These are phyloP conservation scores for Tinamus guttatus DNA, from an alignment of 2,113 vertebrate species.

Conservation along the genomic window DNA sequence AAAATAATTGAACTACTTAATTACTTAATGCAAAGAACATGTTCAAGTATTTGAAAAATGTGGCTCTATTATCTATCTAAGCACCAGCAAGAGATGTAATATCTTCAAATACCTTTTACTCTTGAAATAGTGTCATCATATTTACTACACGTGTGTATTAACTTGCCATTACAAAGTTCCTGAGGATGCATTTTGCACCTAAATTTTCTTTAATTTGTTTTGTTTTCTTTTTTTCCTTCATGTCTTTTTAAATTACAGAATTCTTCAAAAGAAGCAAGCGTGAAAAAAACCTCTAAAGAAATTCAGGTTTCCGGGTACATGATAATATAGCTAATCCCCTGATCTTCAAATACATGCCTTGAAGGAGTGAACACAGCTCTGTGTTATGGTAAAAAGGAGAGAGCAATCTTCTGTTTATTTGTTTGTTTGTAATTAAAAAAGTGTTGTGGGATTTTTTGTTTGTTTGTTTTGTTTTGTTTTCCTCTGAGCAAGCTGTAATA, in stretches of 20 bases:
- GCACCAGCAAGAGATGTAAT: background rate
- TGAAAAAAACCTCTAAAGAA: background rate
- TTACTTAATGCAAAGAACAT: background rate
- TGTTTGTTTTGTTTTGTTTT: background rate
- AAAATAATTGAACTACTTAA: background rate
- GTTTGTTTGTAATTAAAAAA: background rate
- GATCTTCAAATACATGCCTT: background rate
- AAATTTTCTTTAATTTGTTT: background rate
- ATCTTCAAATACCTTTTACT: background rate
- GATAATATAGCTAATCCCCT: background rate
- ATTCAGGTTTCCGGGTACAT: background rate
- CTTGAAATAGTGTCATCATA: background rate
- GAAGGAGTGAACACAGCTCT: background rate
- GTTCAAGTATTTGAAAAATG: background rate
- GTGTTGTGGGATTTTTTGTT: background rate
- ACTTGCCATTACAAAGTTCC: background rate
- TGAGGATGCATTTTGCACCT: background rate
- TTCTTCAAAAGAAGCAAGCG: slow-evolving; percentile 1
- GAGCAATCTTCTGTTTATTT: background rate
- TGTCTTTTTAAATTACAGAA: background rate
- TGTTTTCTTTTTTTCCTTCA: background rate
- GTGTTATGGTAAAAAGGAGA: background rate
- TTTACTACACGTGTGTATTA: background rate
- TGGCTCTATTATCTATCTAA: background rate
- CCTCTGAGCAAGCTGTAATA: background rate